Evolutionary conservation across 2,113 vertebrate genomes (phyloP).

Genomic region (Gobius niger): DNA sequence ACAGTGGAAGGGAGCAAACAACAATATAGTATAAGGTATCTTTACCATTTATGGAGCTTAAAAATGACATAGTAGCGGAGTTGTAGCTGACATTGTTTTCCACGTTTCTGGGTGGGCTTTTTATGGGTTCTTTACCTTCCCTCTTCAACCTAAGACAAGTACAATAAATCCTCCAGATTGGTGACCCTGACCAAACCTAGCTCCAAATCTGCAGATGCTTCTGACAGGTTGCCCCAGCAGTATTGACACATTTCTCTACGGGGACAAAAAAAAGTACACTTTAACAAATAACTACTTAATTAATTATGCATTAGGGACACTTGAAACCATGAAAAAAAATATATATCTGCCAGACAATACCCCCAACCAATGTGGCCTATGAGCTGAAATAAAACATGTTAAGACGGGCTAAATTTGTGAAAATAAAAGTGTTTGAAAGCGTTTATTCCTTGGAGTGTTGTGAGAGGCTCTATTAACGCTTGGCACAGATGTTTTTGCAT

Average conservation of each 20-base stretch:
- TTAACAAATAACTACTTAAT: too few relatives aligned
- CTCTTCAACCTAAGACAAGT: too few relatives aligned
- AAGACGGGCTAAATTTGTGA: background rate
- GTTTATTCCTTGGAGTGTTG: background rate
- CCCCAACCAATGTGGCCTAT: background rate
- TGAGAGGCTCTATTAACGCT: background rate
- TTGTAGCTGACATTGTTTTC: too few relatives aligned
- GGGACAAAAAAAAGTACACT: too few relatives aligned
- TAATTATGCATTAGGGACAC: background rate
- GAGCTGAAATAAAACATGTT: background rate
- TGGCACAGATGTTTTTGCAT: slow-evolving; percentile 3
- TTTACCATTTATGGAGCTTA: background rate
- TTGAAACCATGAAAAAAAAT: background rate
- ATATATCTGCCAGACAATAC: background rate
- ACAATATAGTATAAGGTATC: background rate
- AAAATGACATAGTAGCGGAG: too few relatives aligned
- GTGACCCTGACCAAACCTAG: too few relatives aligned
- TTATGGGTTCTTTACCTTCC: too few relatives aligned
- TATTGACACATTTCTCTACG: too few relatives aligned
- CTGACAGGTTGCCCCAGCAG: too few relatives aligned
- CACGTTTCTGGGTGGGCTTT: too few relatives aligned
- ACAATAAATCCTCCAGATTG: too few relatives aligned
- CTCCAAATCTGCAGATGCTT: too few relatives aligned
- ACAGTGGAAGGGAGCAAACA: slow-evolving; percentile 20
- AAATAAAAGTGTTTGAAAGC: background rate